Conservation (phyloP, 2,113 vertebrate species). For the Leiothrix lutea region DNA sequence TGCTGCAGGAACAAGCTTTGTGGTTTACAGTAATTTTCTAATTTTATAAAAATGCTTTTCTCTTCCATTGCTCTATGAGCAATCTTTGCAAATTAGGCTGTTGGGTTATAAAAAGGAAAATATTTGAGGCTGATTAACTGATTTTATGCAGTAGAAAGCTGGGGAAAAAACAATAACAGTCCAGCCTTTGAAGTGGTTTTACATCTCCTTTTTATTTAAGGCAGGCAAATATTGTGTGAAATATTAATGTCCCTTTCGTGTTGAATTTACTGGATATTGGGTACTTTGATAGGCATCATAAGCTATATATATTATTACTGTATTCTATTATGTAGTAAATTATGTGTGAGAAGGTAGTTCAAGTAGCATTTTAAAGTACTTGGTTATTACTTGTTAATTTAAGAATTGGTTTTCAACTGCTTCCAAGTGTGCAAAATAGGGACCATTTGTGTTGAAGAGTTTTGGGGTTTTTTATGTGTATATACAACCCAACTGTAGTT, state of each 20-base stretch:
- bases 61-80: neutral
- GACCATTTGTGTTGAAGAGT: neutral
- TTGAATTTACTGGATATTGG: neutral
- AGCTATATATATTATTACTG: neutral
- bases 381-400: neutral
- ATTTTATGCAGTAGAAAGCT: neutral
- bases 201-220: neutral
- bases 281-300: neutral
- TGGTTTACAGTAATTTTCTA: neutral
- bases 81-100: neutral
- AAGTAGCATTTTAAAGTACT: neutral
- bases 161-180: neutral
- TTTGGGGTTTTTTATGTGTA: neutral
- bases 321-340: neutral
- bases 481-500: neutral
- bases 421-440: neutral
- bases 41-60: neutral
- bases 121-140: neutral
- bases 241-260: neutral
- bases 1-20: neutral
- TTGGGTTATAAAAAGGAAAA: constrained; percentile 13
- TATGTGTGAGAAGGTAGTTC: neutral
- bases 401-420: neutral
- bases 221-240: neutral
- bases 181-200: neutral